Base-by-base conservation (phyloP, 2,888 invertebrate genomes). In the Galeruca laticollis region DNA sequence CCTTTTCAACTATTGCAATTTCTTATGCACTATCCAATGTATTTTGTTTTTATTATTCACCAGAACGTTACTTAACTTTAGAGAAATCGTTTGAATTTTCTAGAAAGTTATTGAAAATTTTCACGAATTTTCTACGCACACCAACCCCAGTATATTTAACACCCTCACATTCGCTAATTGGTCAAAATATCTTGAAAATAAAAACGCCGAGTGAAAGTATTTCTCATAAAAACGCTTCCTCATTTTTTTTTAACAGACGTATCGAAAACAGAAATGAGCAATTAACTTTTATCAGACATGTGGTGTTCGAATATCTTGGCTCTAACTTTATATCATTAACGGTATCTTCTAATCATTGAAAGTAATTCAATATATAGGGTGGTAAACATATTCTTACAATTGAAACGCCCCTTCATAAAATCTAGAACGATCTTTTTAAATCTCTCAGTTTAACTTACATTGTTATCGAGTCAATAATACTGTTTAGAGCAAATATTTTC, bases 301-400 rank as follows among this genome's bases (percentile, higher is more conserved):
- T 60, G 60, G 15, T 15, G 15, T 47, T 43, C 47, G 26, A 35
- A 43, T 40, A 61, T 18, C 20, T 33, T 61, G 31, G 18, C 61
- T 61, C 43, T 8, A n/a, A 60, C 60, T 60, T 60, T 47, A 8
- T 10, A 33, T 31, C 8, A 5, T 35, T 13, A 18, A 9, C 2
- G 8, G 8, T 57, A 35, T 57, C 63, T 67, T 60, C 59, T 63
- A 63, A 60, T 64, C 56, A 49, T 64, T 43, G 51, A 59, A 70
- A 68, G 72, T 70, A 71, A 71, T 52, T 52, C 13, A 62, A 71
- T 71, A 63, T 40, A 52, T 69, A 70, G 73, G 73, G 71, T 51
- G 68, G 66, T 66, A 51, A 54, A 57, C 49, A 18, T 60, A 63
- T 64, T 71, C 70, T 71, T 71, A 60, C 43, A 67, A 52, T 60